Conservation (phyloP, 2,888 invertebrate genomes). For the Caenorhabditis zanzibari region DNA sequence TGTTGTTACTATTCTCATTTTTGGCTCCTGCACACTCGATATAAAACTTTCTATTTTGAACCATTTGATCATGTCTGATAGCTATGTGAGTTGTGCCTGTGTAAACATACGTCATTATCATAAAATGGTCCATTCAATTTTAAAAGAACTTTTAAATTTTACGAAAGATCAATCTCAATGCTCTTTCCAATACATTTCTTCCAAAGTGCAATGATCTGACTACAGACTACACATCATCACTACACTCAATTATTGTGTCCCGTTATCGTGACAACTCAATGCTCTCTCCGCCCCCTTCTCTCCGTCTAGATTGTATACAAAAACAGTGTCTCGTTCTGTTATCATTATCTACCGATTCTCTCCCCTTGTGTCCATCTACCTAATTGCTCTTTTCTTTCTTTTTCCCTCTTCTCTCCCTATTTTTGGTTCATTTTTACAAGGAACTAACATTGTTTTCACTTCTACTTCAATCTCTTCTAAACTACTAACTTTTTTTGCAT, state of each 20-base stretch:
- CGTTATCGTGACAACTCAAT: constrained; percentile 32
- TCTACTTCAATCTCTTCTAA: not conserved
- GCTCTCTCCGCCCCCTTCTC: constrained; percentile 30
- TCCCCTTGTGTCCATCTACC: constrained; percentile 2
- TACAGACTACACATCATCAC: constrained; percentile 36
- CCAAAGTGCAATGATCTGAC: constrained; percentile 7
- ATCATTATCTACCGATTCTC: constrained; percentile 31
- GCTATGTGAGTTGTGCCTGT: constrained; percentile 33
- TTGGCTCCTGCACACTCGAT: not conserved
- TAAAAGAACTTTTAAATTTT: too few relatives aligned
- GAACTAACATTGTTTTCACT: not conserved
- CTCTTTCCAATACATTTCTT: too few relatives aligned
- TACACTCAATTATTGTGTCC: constrained; percentile 26
- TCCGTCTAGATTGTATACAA: constrained; percentile 35
- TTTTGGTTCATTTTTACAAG: not conserved
- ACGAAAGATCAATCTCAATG: too few relatives aligned
- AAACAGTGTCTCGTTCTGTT: constrained; percentile 50
- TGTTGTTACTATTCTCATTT: too few relatives aligned
- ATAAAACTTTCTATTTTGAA: constrained; percentile 5
- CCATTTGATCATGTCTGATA: not conserved
- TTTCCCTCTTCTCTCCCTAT: not conserved
- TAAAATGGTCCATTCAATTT: not conserved
- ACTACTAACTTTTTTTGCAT: not conserved
- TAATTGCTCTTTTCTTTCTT: constrained; percentile 40
- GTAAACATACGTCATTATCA: constrained; percentile 16